phyloP scores from a whole-genome alignment of 2,113 vertebrate genomes.

The Bos javanicus region DNA sequence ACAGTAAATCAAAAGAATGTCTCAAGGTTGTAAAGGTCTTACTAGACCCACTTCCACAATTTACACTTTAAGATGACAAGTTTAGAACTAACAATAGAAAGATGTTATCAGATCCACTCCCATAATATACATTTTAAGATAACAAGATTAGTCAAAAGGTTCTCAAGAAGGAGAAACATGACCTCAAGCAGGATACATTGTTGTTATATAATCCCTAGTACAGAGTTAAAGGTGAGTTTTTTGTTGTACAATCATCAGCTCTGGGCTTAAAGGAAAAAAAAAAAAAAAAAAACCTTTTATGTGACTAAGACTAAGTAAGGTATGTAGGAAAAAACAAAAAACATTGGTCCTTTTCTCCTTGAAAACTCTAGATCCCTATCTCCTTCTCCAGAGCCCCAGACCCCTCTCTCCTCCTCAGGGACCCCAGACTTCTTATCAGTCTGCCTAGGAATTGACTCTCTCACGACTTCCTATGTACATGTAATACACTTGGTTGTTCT shows the following conservation, averaged over 20 bases:
- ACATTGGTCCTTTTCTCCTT: neutral
- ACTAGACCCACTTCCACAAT: neutral
- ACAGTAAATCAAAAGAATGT: neutral
- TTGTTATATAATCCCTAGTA: neutral
- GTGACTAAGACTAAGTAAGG: neutral
- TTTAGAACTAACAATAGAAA: neutral
- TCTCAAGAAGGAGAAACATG: too few species aligned
- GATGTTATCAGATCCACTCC: too few species aligned
- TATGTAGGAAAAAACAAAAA: neutral
- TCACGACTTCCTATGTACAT: neutral
- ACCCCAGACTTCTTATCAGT: fast-evolving
- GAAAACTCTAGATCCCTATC: neutral
- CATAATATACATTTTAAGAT: too few species aligned
- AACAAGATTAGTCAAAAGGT: too few species aligned
- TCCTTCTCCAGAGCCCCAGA: neutral
- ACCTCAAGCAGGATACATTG: neutral
- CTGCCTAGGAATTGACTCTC: neutral
- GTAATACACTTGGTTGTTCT: neutral
- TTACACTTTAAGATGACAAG: neutral
- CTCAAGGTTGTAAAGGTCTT: neutral
- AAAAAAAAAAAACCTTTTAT: neutral
- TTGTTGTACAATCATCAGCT: neutral
- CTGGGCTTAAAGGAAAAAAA: neutral
- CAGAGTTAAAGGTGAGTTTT: neutral
- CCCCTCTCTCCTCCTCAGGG: neutral